phyloP scores from a whole-genome alignment of 2,113 vertebrate species.

The Aythya baeri region DNA sequence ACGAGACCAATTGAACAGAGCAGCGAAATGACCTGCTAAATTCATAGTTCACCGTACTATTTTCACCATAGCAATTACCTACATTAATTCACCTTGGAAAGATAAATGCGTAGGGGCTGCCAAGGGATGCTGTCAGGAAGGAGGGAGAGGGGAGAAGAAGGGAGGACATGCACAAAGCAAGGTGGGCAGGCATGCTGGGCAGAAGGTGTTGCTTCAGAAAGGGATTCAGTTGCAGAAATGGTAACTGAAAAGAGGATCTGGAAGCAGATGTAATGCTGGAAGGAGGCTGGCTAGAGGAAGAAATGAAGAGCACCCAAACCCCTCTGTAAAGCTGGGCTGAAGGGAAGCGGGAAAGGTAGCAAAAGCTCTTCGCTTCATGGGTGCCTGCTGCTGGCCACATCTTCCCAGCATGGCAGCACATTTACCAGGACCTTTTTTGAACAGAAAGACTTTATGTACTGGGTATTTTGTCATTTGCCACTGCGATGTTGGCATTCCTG shows the following conservation, averaged over 20 bases:
- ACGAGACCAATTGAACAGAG: neutral
- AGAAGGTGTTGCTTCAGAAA: neutral
- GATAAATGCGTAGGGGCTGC: neutral
- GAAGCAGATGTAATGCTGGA: neutral
- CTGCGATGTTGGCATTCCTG: neutral
- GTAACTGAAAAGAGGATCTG: neutral
- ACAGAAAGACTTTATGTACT: neutral
- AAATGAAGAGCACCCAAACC: neutral
- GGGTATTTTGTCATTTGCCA: neutral
- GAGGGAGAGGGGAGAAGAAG: neutral
- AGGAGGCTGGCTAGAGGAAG: neutral
- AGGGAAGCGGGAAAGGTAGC: neutral
- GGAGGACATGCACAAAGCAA: neutral
- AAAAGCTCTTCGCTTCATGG: neutral
- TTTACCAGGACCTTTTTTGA: neutral
- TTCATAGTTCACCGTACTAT: neutral
- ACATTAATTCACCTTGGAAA: neutral
- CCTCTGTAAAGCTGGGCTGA: neutral
- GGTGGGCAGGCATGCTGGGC: rapidly evolving
- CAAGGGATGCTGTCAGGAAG: neutral
- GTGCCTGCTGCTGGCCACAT: neutral
- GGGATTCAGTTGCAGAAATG: neutral
- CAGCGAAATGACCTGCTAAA: neutral
- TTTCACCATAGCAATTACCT: neutral
- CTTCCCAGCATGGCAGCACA: neutral